Evolutionary conservation across 2,797 vertebrate species (phyloP).

Genomic region (Gastrophryne carolinensis): DNA sequence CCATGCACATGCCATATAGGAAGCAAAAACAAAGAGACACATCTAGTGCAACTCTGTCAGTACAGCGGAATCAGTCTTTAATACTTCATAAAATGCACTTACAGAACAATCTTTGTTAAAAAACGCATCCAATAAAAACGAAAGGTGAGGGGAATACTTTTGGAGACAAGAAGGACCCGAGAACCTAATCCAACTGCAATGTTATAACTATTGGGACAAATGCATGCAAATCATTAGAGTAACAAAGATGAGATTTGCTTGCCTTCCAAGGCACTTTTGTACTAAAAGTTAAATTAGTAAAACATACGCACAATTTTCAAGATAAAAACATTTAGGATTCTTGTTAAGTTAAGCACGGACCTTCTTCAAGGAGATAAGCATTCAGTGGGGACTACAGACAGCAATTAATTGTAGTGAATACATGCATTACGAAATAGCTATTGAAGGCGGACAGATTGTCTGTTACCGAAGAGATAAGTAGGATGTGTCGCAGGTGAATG

Average conservation of each 20-base stretch:
- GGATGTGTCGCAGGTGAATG: conserved; percentile 42
- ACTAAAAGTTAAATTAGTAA: neutral
- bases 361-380: neutral
- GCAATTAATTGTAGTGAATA: conserved; percentile 23
- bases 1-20: too few relatives aligned
- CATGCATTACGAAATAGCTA: conserved; percentile 33
- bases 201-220: too few relatives aligned
- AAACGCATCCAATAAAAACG: too few relatives aligned
- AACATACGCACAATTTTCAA: neutral
- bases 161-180: too few relatives aligned
- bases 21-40: too few relatives aligned
- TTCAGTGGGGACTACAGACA: conserved; percentile 31
- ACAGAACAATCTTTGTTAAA: too few relatives aligned
- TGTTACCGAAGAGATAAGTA: conserved; percentile 32
- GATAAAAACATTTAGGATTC: neutral
- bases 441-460: conserved; percentile 39
- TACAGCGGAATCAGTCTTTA: too few relatives aligned
- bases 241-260: neutral
- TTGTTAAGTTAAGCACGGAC: neutral
- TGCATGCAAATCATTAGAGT: too few relatives aligned
- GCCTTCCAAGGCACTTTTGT: neutral
- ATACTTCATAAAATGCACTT: too few relatives aligned
- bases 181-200: too few relatives aligned
- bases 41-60: too few relatives aligned
- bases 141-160: too few relatives aligned